Evolutionary conservation across 2,113 vertebrate species (phyloP).

Genomic region (Macquaria ambigua): DNA sequence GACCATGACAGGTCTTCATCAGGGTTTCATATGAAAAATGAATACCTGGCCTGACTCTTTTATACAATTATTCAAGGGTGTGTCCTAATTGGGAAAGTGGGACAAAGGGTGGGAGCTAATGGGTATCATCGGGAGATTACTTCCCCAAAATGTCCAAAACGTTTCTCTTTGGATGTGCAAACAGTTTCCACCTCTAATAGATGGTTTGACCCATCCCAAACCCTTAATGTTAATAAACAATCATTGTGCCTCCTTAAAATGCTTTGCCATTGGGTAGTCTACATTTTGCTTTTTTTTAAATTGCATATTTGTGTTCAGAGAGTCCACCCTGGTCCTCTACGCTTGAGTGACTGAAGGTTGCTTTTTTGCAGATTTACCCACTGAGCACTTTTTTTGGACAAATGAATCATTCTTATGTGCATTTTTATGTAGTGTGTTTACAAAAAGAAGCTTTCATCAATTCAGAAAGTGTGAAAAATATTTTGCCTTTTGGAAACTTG

Average conservation of each 20-base stretch:
- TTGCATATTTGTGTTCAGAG: not conserved
- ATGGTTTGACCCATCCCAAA: not conserved
- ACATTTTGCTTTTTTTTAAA: not conserved
- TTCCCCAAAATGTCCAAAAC: not conserved
- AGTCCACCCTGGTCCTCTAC: not conserved
- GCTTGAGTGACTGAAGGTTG: not conserved
- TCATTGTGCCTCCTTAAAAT: not conserved
- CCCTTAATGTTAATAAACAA: not conserved
- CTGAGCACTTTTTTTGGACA: too few relatives aligned
- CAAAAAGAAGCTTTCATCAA: too few relatives aligned
- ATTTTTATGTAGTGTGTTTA: too few relatives aligned
- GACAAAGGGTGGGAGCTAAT: not conserved
- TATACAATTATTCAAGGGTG: not conserved
- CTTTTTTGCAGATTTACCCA: not conserved
- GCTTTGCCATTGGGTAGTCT: too few relatives aligned
- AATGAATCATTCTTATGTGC: too few relatives aligned
- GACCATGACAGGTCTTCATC: not conserved
- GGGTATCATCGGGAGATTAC: not conserved
- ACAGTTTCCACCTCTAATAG: not conserved
- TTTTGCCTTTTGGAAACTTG: too few relatives aligned
- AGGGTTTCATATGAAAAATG: not conserved
- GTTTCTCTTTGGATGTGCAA: not conserved
- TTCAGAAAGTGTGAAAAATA: too few relatives aligned
- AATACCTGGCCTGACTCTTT: not conserved
- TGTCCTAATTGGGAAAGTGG: not conserved